Conservation (phyloP, 2,888 invertebrate species). For the Thysanoteuthis rhombus region DNA sequence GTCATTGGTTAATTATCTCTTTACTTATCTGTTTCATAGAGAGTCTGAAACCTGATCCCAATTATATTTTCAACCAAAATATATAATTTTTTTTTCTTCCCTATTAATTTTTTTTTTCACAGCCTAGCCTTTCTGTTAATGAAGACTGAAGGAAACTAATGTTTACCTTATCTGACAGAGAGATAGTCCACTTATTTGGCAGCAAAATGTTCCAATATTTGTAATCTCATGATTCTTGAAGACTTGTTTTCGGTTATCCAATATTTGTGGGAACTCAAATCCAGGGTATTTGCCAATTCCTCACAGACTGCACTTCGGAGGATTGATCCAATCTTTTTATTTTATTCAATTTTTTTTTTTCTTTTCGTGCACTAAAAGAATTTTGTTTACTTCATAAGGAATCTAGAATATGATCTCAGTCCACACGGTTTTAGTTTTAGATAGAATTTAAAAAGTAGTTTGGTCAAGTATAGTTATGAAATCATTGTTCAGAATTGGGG, state of each 20-base stretch:
- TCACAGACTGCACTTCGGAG: neutral
- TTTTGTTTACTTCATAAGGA: neutral
- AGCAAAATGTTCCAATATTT: neutral
- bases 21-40: neutral
- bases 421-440: neutral
- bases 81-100: neutral
- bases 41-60: neutral
- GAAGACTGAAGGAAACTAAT: neutral
- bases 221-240: neutral
- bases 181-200: conserved; percentile 12
- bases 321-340: neutral
- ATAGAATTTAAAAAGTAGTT: neutral
- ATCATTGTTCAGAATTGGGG: neutral
- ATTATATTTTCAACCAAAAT: neutral
- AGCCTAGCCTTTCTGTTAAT: neutral
- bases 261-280: neutral
- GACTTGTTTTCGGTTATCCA: neutral
- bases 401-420: neutral
- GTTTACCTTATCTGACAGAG: neutral
- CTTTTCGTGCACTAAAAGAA: neutral
- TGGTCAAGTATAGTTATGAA: neutral
- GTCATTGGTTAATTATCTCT: neutral
- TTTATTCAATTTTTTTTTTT: neutral
- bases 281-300: neutral
- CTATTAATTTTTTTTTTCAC: neutral